Conservation (phyloP, 2,113 vertebrate genomes). For the Phaetusa simplex region DNA sequence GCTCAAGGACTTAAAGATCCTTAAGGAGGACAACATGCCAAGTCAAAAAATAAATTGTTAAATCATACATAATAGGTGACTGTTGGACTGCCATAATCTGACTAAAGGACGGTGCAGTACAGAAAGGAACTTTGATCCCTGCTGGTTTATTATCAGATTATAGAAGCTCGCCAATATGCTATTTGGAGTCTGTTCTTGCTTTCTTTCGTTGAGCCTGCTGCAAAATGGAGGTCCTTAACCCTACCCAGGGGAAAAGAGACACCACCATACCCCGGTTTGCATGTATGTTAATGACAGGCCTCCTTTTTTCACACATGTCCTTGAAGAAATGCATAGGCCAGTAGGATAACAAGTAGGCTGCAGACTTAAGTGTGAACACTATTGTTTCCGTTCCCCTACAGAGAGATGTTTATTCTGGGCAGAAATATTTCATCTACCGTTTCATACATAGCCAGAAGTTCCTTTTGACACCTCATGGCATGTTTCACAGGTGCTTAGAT, state of each 20-base stretch:
- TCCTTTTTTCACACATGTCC: background rate
- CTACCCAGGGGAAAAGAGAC: background rate
- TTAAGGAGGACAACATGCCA: background rate
- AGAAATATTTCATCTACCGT: background rate
- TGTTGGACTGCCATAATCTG: background rate
- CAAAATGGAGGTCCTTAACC: background rate
- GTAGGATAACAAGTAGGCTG: background rate
- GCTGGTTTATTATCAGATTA: background rate
- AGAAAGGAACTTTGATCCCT: background rate
- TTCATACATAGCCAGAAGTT: background rate
- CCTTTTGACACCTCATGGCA: background rate
- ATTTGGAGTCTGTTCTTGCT: background rate
- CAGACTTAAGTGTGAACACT: background rate
- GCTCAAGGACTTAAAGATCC: background rate
- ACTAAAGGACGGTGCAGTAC: background rate
- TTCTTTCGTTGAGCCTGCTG: background rate
- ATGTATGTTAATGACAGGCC: too few relatives aligned
- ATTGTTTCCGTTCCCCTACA: background rate
- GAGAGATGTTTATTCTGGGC: background rate
- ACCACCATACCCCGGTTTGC: background rate
- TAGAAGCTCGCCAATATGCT: background rate
- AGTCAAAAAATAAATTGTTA: background rate
- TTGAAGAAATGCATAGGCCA: background rate
- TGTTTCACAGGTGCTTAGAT: background rate
- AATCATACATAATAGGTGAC: background rate